A percentile compares a stretch with the other conserved stretches of the same genome.
phyloP scores from a whole-genome alignment of 1,140 invertebrate genomes.

The Fopius arisanus region DNA sequence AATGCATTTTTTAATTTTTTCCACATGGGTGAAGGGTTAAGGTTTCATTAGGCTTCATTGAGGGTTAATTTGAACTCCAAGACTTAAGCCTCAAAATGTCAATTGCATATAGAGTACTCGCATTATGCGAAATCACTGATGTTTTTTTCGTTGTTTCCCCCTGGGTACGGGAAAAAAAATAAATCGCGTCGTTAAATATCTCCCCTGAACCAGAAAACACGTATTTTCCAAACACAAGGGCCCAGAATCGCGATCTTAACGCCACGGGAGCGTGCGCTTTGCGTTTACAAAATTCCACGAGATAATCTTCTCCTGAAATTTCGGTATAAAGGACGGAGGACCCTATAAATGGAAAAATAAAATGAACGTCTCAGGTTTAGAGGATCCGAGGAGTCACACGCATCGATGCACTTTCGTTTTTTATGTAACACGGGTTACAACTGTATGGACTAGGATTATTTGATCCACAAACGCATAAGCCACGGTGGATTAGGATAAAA shows the following conservation, averaged over 20 bases:
- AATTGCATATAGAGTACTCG: not conserved
- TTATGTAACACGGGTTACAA: not conserved
- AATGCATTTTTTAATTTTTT: no score
- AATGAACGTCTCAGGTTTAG: constrained; percentile 1
- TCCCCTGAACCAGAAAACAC: not conserved
- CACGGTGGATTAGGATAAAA: constrained; percentile 33
- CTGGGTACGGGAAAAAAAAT: not conserved
- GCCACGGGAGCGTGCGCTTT: not conserved
- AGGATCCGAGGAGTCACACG: not conserved
- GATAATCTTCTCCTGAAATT: not conserved
- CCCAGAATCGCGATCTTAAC: not conserved
- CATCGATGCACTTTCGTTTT: not conserved
- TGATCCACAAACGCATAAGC: constrained; percentile 37
- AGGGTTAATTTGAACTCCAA: no score
- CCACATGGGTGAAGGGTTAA: no score
- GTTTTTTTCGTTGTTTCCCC: constrained; percentile 1
- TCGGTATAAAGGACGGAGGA: not conserved
- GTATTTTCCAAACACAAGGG: not conserved
- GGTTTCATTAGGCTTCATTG: no score
- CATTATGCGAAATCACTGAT: constrained; percentile 7
- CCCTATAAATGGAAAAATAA: not conserved
- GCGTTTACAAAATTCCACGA: not conserved
- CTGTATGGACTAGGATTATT: constrained; percentile 5
- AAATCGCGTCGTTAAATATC: constrained; percentile 6
- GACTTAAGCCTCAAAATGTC: not conserved